Base-by-base conservation (phyloP, 2,113 vertebrate genomes). In the Eptesicus fuscus region DNA sequence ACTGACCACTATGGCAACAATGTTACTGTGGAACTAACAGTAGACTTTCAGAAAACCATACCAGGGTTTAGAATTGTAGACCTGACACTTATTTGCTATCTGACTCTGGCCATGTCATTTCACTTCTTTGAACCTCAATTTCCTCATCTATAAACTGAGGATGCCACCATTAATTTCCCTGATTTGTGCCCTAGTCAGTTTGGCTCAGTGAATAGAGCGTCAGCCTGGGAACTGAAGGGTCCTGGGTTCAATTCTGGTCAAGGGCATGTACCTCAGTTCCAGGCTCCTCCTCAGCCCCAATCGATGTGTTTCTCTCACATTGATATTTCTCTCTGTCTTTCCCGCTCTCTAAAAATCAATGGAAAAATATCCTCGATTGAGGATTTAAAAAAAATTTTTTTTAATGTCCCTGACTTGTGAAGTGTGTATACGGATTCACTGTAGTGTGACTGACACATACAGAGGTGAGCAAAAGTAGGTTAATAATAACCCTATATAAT, bases 21-120 rank as follows among this genome's bases (percentile, higher is more conserved):
- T 17, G 14, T 74, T 93, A 83, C 30, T 59, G 18, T 77, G 37
- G 86, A 95, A 94, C 83, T 79, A 53, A 49, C 10, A 91, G 12
- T 69, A 91, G 65, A 78, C 79, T 90, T 92, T 20, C 4, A 84
- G 73, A 77, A 85, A 96, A 95, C 90, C 18, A 65, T 65, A 89
- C 2, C 83, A 90, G 53, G 22, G 25, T 84, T 92, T 92, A 76
- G 80, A 92, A 95, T 84, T 93, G 42, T 71, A 95, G 28, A 44
- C 74, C 73, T 56, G 51, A 35, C 14, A 89, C 23, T 93, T 74
- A 83, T 2, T 44, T 84, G 83, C 63, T 56, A 5, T 51, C 73
- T 83, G 61, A 83, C 30, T 53, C 42, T 32, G 10, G 61, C 12
- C 79, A 73, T 2, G 7, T 44, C 37, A 56, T 86, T 94, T 95